Evolutionary conservation across 2,113 vertebrate species (phyloP), one percentile per base, ranked within the genome.

Genomic region (Arvicanthis niloticus): DNA sequence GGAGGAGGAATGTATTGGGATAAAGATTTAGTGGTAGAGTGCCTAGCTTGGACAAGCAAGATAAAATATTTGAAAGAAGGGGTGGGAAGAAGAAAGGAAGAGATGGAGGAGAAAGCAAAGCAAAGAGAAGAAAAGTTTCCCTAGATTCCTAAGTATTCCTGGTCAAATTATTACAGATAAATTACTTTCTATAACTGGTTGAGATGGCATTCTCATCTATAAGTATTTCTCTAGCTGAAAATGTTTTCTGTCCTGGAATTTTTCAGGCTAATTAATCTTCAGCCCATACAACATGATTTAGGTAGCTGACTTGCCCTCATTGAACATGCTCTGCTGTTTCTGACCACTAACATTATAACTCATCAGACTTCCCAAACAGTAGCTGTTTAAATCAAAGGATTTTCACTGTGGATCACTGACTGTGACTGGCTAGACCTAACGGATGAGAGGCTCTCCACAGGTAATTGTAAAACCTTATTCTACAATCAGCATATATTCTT

Each of bases 401-500:
- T 96, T 93, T 90, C 92, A 88, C 1, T 80, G 84, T 22, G 6
- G 62, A 86, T 94, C 56, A 42, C 78, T 87, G 58, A 93, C 82
- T 91, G 56, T 42, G 77, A 56, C 81, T 89, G 81, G 81, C 89
- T 89, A 91, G 62, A 60, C 96, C 87, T 90, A 88, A 91, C 65
- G 78, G 40, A 45, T 89, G 77, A 31, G 86, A 94, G 60, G 21
- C 78, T 73, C 31, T 93, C 88, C 91, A 60, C 53, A 51, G 96
- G 62, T 93, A 88, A 96, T 42, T 96, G 95, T 88, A 93, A 95
- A 94, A 67, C 86, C n/a, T 34, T 88, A 0, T 95, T 97, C 84
- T 97, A 86, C 96, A 96, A 85, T 97, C 95, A 94, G 93, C 89
- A 93, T 92, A 72, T 58, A 94, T 94, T 93, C 95, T 89, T 96